phyloP scores from a whole-genome alignment of 2,113 vertebrate genomes.

The Dissostichus mawsoni region DNA sequence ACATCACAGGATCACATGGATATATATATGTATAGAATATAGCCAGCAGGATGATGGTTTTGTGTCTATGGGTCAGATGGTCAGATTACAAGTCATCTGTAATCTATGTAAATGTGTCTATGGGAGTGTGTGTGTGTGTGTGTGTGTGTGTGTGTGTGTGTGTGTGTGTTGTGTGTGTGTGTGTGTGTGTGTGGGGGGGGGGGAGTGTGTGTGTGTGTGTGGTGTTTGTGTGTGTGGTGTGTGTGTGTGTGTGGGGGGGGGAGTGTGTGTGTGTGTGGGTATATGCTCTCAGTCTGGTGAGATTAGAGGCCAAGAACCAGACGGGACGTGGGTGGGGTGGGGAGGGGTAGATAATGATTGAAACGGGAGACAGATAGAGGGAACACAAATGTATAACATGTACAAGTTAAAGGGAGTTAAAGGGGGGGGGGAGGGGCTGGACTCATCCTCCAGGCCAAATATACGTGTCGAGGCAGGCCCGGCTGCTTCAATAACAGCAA shows the following conservation, averaged over 20 bases:
- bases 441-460: slow-evolving; percentile 23
- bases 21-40: slow-evolving; percentile 29
- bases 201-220: slow-evolving; percentile 1
- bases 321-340: slow-evolving; percentile 3
- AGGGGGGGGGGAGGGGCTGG: slow-evolving; percentile 2
- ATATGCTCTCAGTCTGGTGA: slow-evolving; percentile 47
- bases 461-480: slow-evolving; percentile 58
- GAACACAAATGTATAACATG: slow-evolving; percentile 30
- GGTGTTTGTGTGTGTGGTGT: slow-evolving; percentile 20
- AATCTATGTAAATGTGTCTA: slow-evolving; percentile 64
- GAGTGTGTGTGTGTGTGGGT: slow-evolving; percentile 10
- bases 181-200: slow-evolving; percentile 4
- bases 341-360: slow-evolving; percentile 25
- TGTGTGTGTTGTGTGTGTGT: slow-evolving; percentile 12
- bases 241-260: slow-evolving; percentile 19
- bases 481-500: slow-evolving; percentile 42
- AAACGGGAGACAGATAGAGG: not conserved
- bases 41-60: slow-evolving; percentile 52
- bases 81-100: slow-evolving; percentile 66
- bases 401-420: not conserved
- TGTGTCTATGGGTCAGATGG: slow-evolving; percentile 74
- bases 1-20: slow-evolving; percentile 53
- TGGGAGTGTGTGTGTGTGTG: slow-evolving; percentile 24
- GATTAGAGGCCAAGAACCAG: slow-evolving; percentile 63
- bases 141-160: slow-evolving; percentile 7